Base-by-base conservation (phyloP, 2,888 invertebrate species). In the Oconnorella tubifera region DNA sequence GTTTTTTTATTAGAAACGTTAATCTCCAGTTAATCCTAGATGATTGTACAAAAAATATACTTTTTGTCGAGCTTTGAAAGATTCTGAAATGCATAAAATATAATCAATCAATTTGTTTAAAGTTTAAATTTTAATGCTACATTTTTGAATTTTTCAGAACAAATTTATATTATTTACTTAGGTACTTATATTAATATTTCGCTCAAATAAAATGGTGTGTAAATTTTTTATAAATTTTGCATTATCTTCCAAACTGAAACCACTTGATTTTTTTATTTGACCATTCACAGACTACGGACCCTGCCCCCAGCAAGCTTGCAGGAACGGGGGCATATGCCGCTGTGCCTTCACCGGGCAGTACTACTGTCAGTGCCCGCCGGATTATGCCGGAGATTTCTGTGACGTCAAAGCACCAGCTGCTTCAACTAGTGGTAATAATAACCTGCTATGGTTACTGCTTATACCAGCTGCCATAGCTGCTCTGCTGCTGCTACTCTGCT, bases 251-350 rank as follows among this genome's bases (percentile, higher is more conserved):
- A n/a, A n/a, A n/a, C n/a, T n/a, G n/a, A n/a, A n/a, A n/a, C n/a
- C n/a, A n/a, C n/a, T n/a, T n/a, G n/a, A n/a, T n/a, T n/a, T n/a
- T n/a, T n/a, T n/a, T n/a, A n/a, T 25, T 10, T 56, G 4, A 29
- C 28, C 32, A 10, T 40, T 40, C 28, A 3, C 3, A 60, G 60
- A 60, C 31, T 60, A 60, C 60, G 60, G 60, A 0, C 60, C 60
- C 10, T 60, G 60, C 32, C 60, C 60, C 0, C 48, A 0, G n/a
- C 29, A 48, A 3, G 6, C n/a, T 19, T 60, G 60, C 31, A 29
- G n/a, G 29, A 48, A 60, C 60, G 50, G 32, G 6, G 60, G 60
- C 28, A 1, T 29, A 1, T 60, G 60, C 31, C 25, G 29, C 0
- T 48, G 48, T 32, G 29, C 0, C 6, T 29, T 32, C 2, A 49